phyloP scores from a whole-genome alignment of 1,140 invertebrate species.

The Drosophila persimilis region DNA sequence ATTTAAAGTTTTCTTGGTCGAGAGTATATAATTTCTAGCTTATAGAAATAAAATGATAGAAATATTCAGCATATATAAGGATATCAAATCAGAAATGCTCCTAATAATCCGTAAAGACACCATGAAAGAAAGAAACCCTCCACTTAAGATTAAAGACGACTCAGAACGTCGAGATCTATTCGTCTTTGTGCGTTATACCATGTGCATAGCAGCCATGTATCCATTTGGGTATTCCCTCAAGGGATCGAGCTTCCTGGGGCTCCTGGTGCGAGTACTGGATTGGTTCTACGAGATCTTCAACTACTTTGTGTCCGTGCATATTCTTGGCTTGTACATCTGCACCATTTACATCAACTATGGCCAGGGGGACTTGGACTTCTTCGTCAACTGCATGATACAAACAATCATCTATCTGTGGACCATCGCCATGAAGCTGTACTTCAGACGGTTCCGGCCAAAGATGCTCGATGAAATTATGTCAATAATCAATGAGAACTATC shows the following conservation, averaged over 20 bases:
- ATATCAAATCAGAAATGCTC: too few species aligned
- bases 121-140: background rate
- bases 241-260: slow-evolving; percentile 6
- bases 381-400: slow-evolving; percentile 74
- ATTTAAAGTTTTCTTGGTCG: slow-evolving; percentile 28
- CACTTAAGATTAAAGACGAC: background rate
- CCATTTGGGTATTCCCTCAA: slow-evolving; percentile 39
- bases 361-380: slow-evolving; percentile 67
- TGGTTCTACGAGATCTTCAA: slow-evolving; percentile 62
- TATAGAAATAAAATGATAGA: too few species aligned
- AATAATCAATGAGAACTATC: slow-evolving; percentile 56
- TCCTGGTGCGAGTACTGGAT: slow-evolving; percentile 28
- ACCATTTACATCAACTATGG: slow-evolving; percentile 67
- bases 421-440: slow-evolving; percentile 72
- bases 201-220: slow-evolving; percentile 68
- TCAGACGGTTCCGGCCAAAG: slow-evolving; percentile 53
- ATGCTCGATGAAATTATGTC: slow-evolving; percentile 47
- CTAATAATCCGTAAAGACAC: background rate
- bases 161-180: slow-evolving; percentile 64
- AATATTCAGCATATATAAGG: slow-evolving; percentile 23
- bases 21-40: slow-evolving; percentile 18
- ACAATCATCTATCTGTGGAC: slow-evolving; percentile 77
- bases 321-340: slow-evolving; percentile 57
- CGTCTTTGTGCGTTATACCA: slow-evolving; percentile 56
- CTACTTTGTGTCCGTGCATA: slow-evolving; percentile 64